Percentiles rank a stretch among this genome's conserved stretches.
Conservation (phyloP, 2,113 vertebrate species). For the Ramphastos sulfuratus region DNA sequence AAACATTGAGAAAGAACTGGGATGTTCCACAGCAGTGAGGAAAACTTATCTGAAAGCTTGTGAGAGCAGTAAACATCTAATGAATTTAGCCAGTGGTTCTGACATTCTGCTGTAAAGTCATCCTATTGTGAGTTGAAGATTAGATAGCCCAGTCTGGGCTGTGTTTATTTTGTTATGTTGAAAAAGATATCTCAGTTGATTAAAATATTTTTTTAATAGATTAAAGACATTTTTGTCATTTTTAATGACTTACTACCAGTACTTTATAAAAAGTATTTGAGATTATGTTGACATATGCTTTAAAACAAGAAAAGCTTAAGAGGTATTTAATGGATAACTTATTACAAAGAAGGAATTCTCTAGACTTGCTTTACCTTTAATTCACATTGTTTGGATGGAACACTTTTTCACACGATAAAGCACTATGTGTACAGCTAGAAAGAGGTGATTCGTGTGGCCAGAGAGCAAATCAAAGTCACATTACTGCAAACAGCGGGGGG, state of each 20-base stretch:
- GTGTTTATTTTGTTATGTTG: conserved; percentile 57
- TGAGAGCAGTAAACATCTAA: not conserved
- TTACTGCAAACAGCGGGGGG: not conserved
- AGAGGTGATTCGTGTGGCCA: not conserved
- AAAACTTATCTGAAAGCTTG: not conserved
- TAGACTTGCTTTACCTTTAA: conserved; percentile 20
- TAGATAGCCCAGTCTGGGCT: conserved; percentile 44
- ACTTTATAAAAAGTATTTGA: conserved; percentile 75
- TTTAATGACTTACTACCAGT: conserved; percentile 81
- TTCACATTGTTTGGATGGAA: conserved; percentile 12
- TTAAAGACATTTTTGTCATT: conserved; percentile 85
- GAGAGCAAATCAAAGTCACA: not conserved
- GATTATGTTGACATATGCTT: conserved; percentile 73
- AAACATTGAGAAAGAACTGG: conserved; percentile 36
- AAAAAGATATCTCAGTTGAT: conserved; percentile 62
- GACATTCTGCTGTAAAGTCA: conserved; percentile 12
- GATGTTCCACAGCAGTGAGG: conserved; percentile 23
- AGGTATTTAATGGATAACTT: conserved; percentile 75
- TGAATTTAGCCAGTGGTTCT: not conserved
- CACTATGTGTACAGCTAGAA: not conserved
- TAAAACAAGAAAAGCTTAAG: conserved; percentile 65
- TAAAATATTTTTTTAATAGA: conserved; percentile 72
- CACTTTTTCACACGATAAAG: conserved; percentile 5
- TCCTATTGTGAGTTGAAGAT: not conserved
- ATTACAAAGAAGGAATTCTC: conserved; percentile 72